Percentiles rank a stretch among this genome's conserved stretches.
phyloP scores from a whole-genome alignment of 2,113 vertebrate genomes.

The Oceanodroma tethys region DNA sequence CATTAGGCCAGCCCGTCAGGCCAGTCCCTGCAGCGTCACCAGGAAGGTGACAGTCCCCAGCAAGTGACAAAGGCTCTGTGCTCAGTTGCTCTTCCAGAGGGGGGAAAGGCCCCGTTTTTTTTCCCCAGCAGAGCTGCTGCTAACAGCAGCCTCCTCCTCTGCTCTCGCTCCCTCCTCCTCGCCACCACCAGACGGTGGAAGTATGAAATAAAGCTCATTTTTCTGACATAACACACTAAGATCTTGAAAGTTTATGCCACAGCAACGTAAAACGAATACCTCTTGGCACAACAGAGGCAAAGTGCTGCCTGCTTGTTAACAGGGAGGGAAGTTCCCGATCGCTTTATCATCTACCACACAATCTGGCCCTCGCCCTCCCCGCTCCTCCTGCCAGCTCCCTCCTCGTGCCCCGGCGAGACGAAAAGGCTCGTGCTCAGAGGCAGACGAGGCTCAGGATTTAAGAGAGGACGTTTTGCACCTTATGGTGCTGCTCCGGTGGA shows the following conservation, averaged over 20 bases:
- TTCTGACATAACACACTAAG: background rate
- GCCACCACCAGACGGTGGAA: background rate
- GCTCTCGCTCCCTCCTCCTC: background rate
- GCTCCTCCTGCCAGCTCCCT: background rate
- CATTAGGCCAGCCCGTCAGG: slow-evolving; percentile 65
- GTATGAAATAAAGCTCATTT: slow-evolving; percentile 14
- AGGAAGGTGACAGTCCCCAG: slow-evolving; percentile 61
- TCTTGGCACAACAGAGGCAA: background rate
- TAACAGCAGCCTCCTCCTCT: background rate
- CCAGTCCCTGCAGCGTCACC: slow-evolving; percentile 57
- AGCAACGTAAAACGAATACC: background rate
- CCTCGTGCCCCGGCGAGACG: accelerated
- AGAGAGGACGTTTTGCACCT: background rate
- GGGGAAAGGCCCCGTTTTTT: background rate
- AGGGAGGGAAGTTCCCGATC: background rate
- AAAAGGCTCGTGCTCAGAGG: background rate
- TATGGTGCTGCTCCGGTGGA: background rate
- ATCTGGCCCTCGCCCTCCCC: background rate
- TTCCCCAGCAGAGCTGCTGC: background rate
- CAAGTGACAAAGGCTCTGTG: slow-evolving; percentile 75
- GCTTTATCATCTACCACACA: accelerated
- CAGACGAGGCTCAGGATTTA: background rate
- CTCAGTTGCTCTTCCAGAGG: slow-evolving; percentile 56
- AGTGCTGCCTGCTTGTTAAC: background rate
- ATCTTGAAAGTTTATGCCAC: background rate